Percentiles rank a stretch among this genome's conserved stretches.
phyloP scores from a whole-genome alignment of 2,797 vertebrate genomes.

The Chelon auratus region DNA sequence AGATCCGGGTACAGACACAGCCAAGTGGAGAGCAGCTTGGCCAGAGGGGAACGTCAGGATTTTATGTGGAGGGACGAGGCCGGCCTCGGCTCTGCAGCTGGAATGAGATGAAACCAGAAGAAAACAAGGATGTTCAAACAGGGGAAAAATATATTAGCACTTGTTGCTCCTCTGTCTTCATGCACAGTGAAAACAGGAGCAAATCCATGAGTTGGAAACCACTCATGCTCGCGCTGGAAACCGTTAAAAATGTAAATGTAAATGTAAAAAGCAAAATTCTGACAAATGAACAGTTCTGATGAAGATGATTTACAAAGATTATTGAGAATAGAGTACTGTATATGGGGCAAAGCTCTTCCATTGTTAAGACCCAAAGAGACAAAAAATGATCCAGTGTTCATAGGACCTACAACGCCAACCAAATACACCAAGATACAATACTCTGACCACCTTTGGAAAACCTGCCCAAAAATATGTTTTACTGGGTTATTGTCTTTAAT shows the following conservation, averaged over 20 bases:
- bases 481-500: slow-evolving; percentile 50
- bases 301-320: slow-evolving; percentile 63
- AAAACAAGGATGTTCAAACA: slow-evolving; percentile 21
- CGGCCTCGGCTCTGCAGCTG: slow-evolving; percentile 48
- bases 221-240: slow-evolving; percentile 44
- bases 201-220: slow-evolving; percentile 29
- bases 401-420: slow-evolving; percentile 79
- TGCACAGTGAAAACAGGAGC: slow-evolving; percentile 42
- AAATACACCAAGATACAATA: slow-evolving; percentile 70
- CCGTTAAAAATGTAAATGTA: slow-evolving; percentile 29
- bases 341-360: slow-evolving; percentile 67
- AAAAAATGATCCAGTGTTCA: slow-evolving; percentile 54
- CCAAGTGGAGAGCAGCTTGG: slow-evolving; percentile 70
- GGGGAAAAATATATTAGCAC: slow-evolving; percentile 72
- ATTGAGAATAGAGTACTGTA: slow-evolving; percentile 38
- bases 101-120: slow-evolving; percentile 73
- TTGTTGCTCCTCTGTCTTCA: slow-evolving; percentile 69
- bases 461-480: slow-evolving; percentile 33
- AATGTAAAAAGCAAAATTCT: slow-evolving; percentile 26
- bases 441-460: slow-evolving; percentile 38
- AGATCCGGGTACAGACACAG: slow-evolving; percentile 79
- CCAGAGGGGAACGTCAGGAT: slow-evolving; percentile 72
- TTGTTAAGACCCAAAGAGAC: slow-evolving; percentile 79
- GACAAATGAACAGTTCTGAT: slow-evolving; percentile 55
- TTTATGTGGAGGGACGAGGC: slow-evolving; percentile 83